Percentiles rank a stretch among this genome's conserved stretches.
These are phyloP conservation scores for Trachops cirrhosus DNA, from an alignment of 2,797 vertebrate genomes.

Conservation along the genomic window DNA sequence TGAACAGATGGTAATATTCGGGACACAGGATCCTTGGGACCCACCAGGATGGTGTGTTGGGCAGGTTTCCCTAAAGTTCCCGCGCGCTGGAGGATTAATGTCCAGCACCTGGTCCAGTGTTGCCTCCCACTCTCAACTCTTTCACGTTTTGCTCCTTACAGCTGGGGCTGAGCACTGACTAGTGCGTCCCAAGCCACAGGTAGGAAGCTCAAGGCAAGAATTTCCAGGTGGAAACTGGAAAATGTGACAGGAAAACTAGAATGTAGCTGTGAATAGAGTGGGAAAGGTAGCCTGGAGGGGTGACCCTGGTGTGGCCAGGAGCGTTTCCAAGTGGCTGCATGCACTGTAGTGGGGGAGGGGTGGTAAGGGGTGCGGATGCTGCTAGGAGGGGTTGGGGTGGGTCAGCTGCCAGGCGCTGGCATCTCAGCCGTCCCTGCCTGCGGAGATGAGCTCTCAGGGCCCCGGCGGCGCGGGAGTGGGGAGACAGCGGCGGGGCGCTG, in stretches of 20 bases:
- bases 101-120: background rate
- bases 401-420: background rate
- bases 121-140: background rate
- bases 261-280: background rate
- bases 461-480: background rate
- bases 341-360: background rate
- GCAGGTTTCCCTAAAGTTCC: background rate
- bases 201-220: background rate
- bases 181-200: background rate
- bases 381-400: background rate
- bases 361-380: background rate
- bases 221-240: background rate
- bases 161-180: background rate
- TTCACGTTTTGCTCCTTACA: background rate
- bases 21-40: background rate
- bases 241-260: background rate
- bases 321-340: background rate
- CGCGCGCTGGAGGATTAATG: background rate
- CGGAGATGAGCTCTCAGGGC: conserved; percentile 20
- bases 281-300: background rate
- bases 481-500: conserved; percentile 62
- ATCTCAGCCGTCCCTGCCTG: background rate
- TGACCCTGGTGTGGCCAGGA: background rate
- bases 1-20: background rate
- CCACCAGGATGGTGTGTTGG: background rate